phyloP scores from a whole-genome alignment of 2,113 vertebrate genomes.

The Ictidomys tridecemlineatus region DNA sequence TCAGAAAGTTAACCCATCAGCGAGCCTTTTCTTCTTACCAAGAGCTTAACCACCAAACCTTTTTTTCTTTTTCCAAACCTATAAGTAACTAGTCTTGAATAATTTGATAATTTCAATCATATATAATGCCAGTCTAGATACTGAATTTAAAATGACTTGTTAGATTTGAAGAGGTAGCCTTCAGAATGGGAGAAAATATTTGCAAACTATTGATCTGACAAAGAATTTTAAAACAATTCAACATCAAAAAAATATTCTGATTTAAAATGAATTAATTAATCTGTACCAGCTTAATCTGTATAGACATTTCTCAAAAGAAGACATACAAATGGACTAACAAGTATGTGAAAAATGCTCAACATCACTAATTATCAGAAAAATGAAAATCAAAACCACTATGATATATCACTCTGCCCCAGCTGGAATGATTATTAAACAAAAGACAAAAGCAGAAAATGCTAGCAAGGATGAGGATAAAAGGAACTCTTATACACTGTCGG shows the following conservation, averaged over 20 bases:
- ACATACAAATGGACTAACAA: background rate
- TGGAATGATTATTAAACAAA: background rate
- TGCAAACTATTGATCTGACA: too few relatives aligned
- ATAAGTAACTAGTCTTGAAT: background rate
- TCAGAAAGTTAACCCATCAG: background rate
- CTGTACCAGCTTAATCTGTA: background rate
- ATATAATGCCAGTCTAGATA: background rate
- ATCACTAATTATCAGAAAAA: too few relatives aligned
- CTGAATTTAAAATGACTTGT: background rate
- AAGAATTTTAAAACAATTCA: background rate
- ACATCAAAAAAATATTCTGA: background rate
- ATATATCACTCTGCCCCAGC: background rate
- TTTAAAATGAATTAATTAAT: background rate
- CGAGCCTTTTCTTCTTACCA: background rate
- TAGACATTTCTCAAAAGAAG: background rate
- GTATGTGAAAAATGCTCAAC: background rate
- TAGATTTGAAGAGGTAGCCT: background rate
- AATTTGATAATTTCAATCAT: background rate
- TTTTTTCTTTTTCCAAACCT: constrained; percentile 1
- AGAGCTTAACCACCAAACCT: background rate
- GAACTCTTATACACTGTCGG: background rate
- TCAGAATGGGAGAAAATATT: background rate
- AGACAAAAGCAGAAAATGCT: background rate
- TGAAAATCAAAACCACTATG: background rate
- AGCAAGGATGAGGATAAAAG: background rate